Evolutionary conservation across 1,140 invertebrate species (phyloP), one percentile per base, ranked within the genome.

Genomic region (Drosophila funebris): DNA sequence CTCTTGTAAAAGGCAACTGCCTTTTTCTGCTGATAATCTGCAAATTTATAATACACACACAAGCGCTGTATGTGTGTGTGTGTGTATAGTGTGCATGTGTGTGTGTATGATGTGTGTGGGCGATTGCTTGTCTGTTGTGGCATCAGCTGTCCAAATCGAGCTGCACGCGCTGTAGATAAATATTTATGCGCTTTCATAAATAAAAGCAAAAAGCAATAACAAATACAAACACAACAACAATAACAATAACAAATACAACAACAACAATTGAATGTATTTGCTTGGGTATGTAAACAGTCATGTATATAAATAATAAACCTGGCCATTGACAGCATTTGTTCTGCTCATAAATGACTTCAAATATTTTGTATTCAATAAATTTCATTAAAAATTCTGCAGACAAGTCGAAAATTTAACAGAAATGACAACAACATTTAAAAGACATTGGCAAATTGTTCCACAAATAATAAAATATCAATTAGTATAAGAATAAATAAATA

Each of bases 151-250:
- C 58, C 24, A 24, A 48, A 27, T 24, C 33, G 48, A 43, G 46
- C 72, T 71, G 29, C 61, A 70, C 57, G 72, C 63, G 62, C 53
- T 41, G 77, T 58, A 62, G 68, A 85, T 85, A 85, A 85, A 85
- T 85, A 85, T 85, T 87, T 87, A 87, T 87, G 67, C 60, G 78
- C 41, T 67, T 48, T 68, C 79, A 82, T 87, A 87, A 89, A 88
- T 88, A 84, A 79, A 84, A 74, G 22, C 64, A 56, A 64, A 56
- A 70, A 78, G 50, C 66, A 66, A 53, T n/a, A n/a, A 76, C 41
- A 66, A 41, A 46, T 24, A 48, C 43, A 58, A 58, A 71, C 56
- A 46, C 36, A 29, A 36, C 6, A 22, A 39, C 8, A 39, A 52
- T 3, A 20, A 22, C 13, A 1, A 39, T 58, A 46, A 57, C 4